phyloP scores from a whole-genome alignment of 2,888 invertebrate species.

The Drosophila dives region DNA sequence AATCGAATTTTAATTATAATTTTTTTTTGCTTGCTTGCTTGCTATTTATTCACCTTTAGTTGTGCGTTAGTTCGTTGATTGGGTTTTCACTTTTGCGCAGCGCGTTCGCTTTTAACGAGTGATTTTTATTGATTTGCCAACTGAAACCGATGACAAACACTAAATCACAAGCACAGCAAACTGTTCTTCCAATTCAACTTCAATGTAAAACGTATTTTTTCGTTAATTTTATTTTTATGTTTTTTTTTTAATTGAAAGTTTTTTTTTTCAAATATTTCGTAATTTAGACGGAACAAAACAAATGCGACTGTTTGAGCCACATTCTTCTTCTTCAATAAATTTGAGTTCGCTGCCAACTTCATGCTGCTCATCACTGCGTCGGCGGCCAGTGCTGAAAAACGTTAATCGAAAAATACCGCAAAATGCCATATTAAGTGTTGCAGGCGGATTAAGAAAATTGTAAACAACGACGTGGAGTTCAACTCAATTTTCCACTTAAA shows the following conservation, averaged over 20 bases:
- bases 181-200: conserved; percentile 46
- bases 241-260: conserved; percentile 14
- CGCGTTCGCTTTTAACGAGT: conserved; percentile 54
- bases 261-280: conserved; percentile 24
- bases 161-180: conserved; percentile 51
- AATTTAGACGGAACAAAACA: conserved; percentile 58
- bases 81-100: conserved; percentile 74
- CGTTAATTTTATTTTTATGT: conserved; percentile 23
- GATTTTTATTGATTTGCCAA: conserved; percentile 70
- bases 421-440: conserved; percentile 10
- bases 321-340: conserved; percentile 54
- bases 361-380: conserved; percentile 11
- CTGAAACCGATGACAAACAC: conserved; percentile 51
- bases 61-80: conserved; percentile 61
- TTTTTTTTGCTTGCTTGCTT: conserved; percentile 28
- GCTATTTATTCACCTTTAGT: conserved; percentile 74
- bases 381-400: not conserved
- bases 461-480: conserved; percentile 72
- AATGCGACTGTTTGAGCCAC: conserved; percentile 59
- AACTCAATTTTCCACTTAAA: conserved; percentile 43
- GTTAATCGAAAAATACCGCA: conserved; percentile 21
- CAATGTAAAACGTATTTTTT: conserved; percentile 29
- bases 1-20: conserved; percentile 49
- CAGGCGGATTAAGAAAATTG: conserved; percentile 27
- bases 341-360: conserved; percentile 30